A percentile compares a stretch with the other conserved stretches of the same genome.
phyloP scores from a whole-genome alignment of 2,888 invertebrate species.

The Polyommatus iphigenia region DNA sequence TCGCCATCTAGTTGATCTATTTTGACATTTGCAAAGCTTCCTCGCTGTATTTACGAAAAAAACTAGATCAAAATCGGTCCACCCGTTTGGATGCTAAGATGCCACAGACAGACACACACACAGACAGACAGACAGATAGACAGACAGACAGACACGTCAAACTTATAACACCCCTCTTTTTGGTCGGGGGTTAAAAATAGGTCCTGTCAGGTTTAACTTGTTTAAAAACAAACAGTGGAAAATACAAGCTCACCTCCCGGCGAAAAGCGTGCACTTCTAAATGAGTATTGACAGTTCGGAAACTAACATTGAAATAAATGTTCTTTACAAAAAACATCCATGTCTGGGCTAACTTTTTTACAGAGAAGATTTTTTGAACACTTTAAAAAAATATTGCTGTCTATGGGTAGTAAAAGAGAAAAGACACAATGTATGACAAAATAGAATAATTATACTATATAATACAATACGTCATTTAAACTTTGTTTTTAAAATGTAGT shows the following conservation, averaged over 20 bases:
- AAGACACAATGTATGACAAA: too few relatives aligned
- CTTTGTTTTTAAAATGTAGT: not conserved
- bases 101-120: too few relatives aligned
- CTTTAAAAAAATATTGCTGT: too few relatives aligned
- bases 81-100: too few relatives aligned
- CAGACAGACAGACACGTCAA: too few relatives aligned
- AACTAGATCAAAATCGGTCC: too few relatives aligned
- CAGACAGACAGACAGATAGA: too few relatives aligned
- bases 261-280: not conserved
- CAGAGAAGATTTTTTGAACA: not conserved
- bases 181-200: not conserved
- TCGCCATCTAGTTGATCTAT: too few relatives aligned
- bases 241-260: not conserved
- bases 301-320: conserved; percentile 2
- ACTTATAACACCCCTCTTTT: too few relatives aligned
- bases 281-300: conserved; percentile 14
- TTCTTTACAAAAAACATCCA: not conserved
- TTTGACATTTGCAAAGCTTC: too few relatives aligned
- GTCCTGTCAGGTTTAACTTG: not conserved
- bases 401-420: not conserved
- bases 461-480: not conserved
- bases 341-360: not conserved
- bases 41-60: too few relatives aligned
- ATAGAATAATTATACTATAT: too few relatives aligned
- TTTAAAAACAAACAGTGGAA: not conserved